Base-by-base conservation (phyloP, 2,797 vertebrate species). In the Aplochiton taeniatus region DNA sequence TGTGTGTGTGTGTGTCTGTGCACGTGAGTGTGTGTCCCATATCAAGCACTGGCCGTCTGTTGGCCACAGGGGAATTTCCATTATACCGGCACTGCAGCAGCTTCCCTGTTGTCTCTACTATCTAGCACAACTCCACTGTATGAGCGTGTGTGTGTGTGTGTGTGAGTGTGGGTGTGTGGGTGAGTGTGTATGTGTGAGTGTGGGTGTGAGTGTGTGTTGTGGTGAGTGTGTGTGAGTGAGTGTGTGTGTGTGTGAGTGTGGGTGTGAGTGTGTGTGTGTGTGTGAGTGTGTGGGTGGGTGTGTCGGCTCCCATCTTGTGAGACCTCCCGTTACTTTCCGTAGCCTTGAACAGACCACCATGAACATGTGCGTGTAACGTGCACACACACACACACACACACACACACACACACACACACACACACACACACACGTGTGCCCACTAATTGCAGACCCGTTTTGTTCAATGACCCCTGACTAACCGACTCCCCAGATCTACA, bases 11-110 rank as follows among this genome's bases (percentile, higher is more conserved):
- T 55, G 44, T 55, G 56, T 19, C 12, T 17, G 18, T 48, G 49
- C 2, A 31, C 42, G 20, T 43, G 45, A 58, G 20, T 50, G 31
- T 59, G 65, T 59, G 65, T 59, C 64, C 67, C 63, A 66, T 79
- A 81, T 85, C 70, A 82, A 78, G 70, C 66, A 64, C 70, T 79
- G 65, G 31, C 63, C 5, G 10, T 81, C 65, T 85, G 77, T 83
- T 68, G 70, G 71, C 78, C 68, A 56, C 56, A 62, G 60, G 63
- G 59, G 71, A 71, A 70, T 66, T 59, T 71, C 68, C 61, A 70
- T 75, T 48, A 69, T 61, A 59, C 69, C 68, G 69, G 76, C 67
- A 50, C 19, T 42, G 56, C 31, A 49, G 51, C 6, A 11, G 16
- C 41, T 31, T 49, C 48, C 16, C 11, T 54, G 12, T 18, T 41